Evolutionary conservation across 2,113 vertebrate genomes (phyloP).

Genomic region (Pyxicephalus adspersus): DNA sequence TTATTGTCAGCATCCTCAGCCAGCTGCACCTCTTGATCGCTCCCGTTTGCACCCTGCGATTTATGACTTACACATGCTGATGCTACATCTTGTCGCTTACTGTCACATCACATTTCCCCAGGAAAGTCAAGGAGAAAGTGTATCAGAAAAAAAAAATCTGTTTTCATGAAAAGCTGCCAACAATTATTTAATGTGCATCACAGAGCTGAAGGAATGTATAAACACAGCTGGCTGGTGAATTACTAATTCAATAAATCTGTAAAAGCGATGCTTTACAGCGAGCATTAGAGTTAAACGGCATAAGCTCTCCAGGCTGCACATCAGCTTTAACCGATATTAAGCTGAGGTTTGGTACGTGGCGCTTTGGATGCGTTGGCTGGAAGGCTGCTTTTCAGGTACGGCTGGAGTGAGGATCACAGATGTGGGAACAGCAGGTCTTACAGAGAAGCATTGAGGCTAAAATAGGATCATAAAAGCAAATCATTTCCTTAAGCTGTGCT

Average conservation of each 20-base stretch:
- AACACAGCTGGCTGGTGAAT: conserved; percentile 61
- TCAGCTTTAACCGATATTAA: conserved; percentile 61
- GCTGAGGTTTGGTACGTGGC: conserved; percentile 62
- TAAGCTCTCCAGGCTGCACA: conserved; percentile 62
- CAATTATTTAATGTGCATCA: conserved; percentile 60
- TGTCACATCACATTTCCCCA: conserved; percentile 37
- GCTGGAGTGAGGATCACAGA: conserved; percentile 55
- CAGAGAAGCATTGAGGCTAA: conserved; percentile 5
- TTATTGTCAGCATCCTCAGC: too few species aligned
- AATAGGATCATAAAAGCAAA: conserved; percentile 49
- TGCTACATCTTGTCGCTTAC: conserved; percentile 56
- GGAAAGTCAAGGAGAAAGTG: conserved; percentile 59
- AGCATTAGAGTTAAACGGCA: conserved; percentile 63
- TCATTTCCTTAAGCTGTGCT: conserved; percentile 27
- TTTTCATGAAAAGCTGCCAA: conserved; percentile 61
- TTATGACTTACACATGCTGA: conserved; percentile 58
- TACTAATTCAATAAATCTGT: conserved; percentile 67
- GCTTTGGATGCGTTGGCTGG: conserved; percentile 67
- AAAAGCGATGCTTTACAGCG: conserved; percentile 62
- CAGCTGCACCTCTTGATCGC: too few species aligned
- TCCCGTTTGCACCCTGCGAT: not conserved
- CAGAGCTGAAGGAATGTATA: conserved; percentile 61
- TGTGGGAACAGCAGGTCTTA: conserved; percentile 56
- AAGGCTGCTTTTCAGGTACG: conserved; percentile 45
- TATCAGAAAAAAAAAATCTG: conserved; percentile 32